Evolutionary conservation across 2,888 invertebrate genomes (phyloP).

Genomic region (Drosophila planitibia): DNA sequence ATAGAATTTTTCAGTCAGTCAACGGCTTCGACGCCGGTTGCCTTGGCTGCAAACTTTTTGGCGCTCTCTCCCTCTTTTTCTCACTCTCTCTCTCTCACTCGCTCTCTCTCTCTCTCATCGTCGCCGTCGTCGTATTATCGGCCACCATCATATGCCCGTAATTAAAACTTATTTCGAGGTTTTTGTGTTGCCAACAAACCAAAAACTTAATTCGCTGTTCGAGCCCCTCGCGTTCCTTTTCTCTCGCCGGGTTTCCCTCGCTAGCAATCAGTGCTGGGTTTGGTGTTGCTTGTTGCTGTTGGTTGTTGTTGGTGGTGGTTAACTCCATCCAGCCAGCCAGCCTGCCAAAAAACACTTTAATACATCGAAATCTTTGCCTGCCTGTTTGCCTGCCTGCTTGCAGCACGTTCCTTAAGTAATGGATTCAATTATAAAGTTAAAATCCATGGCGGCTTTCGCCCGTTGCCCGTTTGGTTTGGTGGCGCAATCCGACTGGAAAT

Average conservation of each 20-base stretch:
- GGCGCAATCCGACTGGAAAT: slow-evolving; percentile 76
- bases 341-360: slow-evolving; percentile 68
- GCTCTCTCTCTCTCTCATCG: slow-evolving; percentile 20
- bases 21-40: slow-evolving; percentile 57
- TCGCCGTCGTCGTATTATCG: slow-evolving; percentile 62
- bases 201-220: slow-evolving; percentile 72
- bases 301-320: slow-evolving; percentile 28
- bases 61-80: slow-evolving; percentile 8
- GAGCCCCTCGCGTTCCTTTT: not conserved
- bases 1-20: slow-evolving; percentile 80
- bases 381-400: slow-evolving; percentile 35
- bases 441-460: slow-evolving; percentile 71
- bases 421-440: slow-evolving; percentile 81
- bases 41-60: slow-evolving; percentile 34
- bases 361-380: slow-evolving; percentile 77
- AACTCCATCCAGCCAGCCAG: slow-evolving; percentile 15
- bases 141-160: slow-evolving; percentile 82
- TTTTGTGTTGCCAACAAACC: slow-evolving; percentile 77
- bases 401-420: slow-evolving; percentile 77
- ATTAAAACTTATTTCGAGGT: slow-evolving; percentile 80
- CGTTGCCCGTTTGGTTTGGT: slow-evolving; percentile 34
- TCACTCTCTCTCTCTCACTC: not conserved
- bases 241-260: not conserved
- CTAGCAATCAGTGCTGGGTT: slow-evolving; percentile 45
- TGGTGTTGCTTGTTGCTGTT: slow-evolving; percentile 13